Evolutionary conservation across 1,140 invertebrate species (phyloP).

Genomic region (Panulirus ornatus): DNA sequence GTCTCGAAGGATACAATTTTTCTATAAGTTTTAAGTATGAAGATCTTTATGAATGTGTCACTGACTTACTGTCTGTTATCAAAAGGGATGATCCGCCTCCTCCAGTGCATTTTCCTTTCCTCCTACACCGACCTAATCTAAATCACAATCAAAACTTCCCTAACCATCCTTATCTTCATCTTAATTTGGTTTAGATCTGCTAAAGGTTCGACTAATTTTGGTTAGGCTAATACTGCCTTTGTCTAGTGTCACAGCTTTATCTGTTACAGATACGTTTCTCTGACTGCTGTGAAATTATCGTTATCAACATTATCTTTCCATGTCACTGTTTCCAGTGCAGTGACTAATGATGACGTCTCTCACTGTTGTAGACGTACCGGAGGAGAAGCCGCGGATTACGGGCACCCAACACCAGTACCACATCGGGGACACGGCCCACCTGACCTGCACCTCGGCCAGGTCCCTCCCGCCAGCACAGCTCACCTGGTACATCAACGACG

Average conservation of each 20-base stretch:
- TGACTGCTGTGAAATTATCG: too few species aligned
- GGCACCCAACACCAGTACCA: slow-evolving; percentile 33
- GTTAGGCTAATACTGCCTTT: too few species aligned
- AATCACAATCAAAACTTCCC: not conserved
- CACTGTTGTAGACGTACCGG: not conserved
- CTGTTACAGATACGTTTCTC: too few species aligned
- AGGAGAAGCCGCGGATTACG: slow-evolving; percentile 40
- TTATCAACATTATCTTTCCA: too few species aligned
- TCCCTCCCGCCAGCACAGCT: slow-evolving; percentile 14
- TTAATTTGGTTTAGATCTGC: not conserved
- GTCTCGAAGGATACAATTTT: too few species aligned
- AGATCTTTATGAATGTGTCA: too few species aligned
- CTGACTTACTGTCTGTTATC: too few species aligned
- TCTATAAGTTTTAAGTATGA: too few species aligned
- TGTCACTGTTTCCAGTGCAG: not conserved
- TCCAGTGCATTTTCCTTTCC: too few species aligned
- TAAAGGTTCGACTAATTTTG: too few species aligned
- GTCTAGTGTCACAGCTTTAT: too few species aligned
- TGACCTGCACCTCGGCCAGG: slow-evolving; percentile 37
- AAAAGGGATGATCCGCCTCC: too few species aligned
- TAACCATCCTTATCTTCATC: not conserved
- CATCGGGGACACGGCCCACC: slow-evolving; percentile 32
- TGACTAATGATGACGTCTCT: not conserved
- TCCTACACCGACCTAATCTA: not conserved
- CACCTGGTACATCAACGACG: slow-evolving; percentile 46